Conservation (phyloP, 2,113 vertebrate species). For the Carollia perspicillata region DNA sequence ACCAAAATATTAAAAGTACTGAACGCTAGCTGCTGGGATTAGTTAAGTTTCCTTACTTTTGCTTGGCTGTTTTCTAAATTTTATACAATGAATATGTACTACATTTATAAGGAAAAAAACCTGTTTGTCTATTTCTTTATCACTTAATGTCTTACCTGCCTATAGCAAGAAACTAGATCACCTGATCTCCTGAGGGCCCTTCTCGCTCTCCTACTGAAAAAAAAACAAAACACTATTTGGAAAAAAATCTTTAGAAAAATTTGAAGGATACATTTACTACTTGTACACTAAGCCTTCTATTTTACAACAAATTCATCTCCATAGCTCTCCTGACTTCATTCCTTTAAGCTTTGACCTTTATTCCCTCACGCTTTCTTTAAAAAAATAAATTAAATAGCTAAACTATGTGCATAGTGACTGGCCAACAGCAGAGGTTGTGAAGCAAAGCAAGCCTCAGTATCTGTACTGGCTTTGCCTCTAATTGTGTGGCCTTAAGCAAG, state of each 20-base stretch:
- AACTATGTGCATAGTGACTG: background rate
- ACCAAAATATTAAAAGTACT: slow-evolving; percentile 13
- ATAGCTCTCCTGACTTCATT: background rate
- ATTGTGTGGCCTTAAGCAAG: background rate
- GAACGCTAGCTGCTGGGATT: background rate
- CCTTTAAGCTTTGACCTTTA: slow-evolving; percentile 1
- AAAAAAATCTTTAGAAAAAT: background rate
- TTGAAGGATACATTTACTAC: background rate
- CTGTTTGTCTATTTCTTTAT: slow-evolving; percentile 25
- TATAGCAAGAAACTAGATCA: background rate
- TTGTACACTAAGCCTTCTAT: background rate
- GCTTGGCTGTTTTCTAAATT: slow-evolving; percentile 19
- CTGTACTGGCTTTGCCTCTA: background rate
- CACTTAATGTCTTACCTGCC: background rate
- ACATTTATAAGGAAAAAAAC: background rate
- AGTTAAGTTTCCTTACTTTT: slow-evolving; percentile 34
- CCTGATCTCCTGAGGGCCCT: background rate
- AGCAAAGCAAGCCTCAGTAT: background rate
- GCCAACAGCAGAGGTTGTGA: background rate
- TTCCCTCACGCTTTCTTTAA: background rate
- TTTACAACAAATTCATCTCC: slow-evolving; percentile 17
- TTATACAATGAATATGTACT: background rate
- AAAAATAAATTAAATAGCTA: background rate
- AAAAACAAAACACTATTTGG: background rate
- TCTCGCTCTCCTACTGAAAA: background rate